Evolutionary conservation across 2,888 invertebrate species (phyloP).

Genomic region (Deroplatys truncata): DNA sequence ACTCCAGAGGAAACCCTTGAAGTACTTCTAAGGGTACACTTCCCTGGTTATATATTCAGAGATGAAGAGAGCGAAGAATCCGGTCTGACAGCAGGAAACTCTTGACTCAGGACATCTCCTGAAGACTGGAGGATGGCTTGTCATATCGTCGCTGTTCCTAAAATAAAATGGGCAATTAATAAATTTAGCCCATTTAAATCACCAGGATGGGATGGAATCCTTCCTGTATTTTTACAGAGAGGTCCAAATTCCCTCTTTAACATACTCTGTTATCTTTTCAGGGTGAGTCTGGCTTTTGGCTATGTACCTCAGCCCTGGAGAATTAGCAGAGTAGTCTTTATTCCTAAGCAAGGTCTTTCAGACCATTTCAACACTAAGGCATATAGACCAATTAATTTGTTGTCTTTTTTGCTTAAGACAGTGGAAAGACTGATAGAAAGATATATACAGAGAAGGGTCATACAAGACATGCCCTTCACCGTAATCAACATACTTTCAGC

Average conservation of each 20-base stretch:
- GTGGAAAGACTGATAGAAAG: constrained; percentile 33
- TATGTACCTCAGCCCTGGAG: too few species aligned
- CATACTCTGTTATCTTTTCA: background rate
- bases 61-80: too few species aligned
- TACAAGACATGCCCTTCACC: constrained; percentile 20
- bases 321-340: too few species aligned
- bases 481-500: constrained; percentile 30
- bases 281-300: background rate
- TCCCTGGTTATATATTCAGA: too few species aligned
- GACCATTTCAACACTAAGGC: constrained; percentile 22
- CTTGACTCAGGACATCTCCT: too few species aligned
- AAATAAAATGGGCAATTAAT: too few species aligned
- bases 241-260: background rate
- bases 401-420: constrained; percentile 33
- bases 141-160: too few species aligned
- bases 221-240: constrained; percentile 8
- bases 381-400: too few species aligned
- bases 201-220: background rate
- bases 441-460: constrained; percentile 22
- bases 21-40: background rate
- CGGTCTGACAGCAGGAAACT: too few species aligned
- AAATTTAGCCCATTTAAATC: background rate
- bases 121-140: too few species aligned
- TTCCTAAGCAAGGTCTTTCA: too few species aligned
- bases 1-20: too few species aligned